Base-by-base conservation (phyloP, 2,888 invertebrate genomes). In the Drosophila borealis region DNA sequence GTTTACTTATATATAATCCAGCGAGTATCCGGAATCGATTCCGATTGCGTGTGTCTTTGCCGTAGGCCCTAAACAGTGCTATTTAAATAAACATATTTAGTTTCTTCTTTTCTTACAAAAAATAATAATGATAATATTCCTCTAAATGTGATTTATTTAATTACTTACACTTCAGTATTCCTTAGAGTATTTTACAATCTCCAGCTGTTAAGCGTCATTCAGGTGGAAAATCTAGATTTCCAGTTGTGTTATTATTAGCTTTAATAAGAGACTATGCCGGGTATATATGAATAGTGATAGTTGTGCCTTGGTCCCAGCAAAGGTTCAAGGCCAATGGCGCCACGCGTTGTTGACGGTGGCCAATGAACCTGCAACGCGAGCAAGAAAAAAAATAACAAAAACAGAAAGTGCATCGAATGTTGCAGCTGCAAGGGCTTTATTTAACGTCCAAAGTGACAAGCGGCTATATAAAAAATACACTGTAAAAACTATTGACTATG, bases 261-360 rank as follows among this genome's bases (percentile, higher is more conserved):
- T 36, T 19, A 2, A 33, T 19, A 11, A 3, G n/a, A 17, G 17
- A 17, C 41, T 65, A 21, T 17, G 17, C 37, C 29, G 67, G 55
- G 56, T 67, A 56, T 36, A n/a, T 9, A 29, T 2, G 29, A 34
- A 25, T 49, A n/a, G 46, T 36, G 50, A 41, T 67, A 37, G 51
- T 57, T 57, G 49, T 19, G 11, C 36, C 39, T 39, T 48, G 41
- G 10, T 10, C 21, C 5, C 61, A 13, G 41, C 33, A 3, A 6
- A 46, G 33, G 59, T 60, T 69, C 69, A 69, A 69, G 68, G 68
- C 36, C 66, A 49, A n/a, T 8, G n/a, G 17, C 4, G 49, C 14
- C 64, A 64, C 46, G 45, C 51, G 51, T 17, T 50, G 50, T 29
- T 17, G 17, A 9, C 29, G 25, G 2, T 19, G 60, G 69, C 13